Percentiles rank a stretch among this genome's conserved stretches.
phyloP scores from a whole-genome alignment of 2,797 vertebrate species.

The Streptopelia turtur region DNA sequence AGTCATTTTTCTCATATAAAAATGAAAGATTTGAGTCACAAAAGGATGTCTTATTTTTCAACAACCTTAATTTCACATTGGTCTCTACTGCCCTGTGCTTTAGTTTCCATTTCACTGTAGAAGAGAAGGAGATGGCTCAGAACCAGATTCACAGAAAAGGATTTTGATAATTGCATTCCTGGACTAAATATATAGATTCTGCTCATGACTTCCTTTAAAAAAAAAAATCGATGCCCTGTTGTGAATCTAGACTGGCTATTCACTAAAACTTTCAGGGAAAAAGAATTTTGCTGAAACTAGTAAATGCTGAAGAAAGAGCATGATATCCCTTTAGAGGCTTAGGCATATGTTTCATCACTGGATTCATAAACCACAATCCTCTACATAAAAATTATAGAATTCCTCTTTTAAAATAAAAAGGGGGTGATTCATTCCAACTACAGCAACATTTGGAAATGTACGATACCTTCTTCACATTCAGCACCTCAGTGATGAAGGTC shows the following conservation, averaged over 20 bases:
- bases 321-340: neutral
- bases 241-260: rapidly evolving
- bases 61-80: neutral
- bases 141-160: neutral
- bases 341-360: neutral
- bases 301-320: neutral
- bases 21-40: neutral
- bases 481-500: neutral
- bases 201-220: neutral
- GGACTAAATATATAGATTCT: neutral
- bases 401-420: neutral
- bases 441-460: neutral
- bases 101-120: neutral
- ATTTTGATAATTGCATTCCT: neutral
- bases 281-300: neutral
- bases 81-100: neutral
- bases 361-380: neutral
- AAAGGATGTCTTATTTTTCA: neutral
- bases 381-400: neutral
- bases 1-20: neutral
- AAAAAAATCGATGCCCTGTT: neutral
- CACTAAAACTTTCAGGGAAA: neutral
- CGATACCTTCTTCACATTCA: neutral
- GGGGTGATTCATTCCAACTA: neutral
- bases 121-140: neutral